Evolutionary conservation across 2,888 invertebrate genomes (phyloP).

Genomic region (Cenopis cana): DNA sequence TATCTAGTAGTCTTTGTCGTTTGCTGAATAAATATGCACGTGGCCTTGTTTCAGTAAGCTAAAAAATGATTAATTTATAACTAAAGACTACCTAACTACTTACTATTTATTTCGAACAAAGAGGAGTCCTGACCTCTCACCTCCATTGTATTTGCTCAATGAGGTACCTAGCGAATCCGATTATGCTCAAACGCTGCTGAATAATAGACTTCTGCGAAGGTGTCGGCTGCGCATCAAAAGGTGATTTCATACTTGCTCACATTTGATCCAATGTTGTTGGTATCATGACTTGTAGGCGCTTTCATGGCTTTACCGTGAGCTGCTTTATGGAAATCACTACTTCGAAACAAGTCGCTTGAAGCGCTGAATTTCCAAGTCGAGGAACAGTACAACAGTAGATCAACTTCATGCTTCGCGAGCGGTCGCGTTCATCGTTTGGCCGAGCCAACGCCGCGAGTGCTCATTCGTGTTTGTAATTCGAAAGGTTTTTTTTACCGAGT

Average conservation of each 20-base stretch:
- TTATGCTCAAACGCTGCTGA: constrained; percentile 17
- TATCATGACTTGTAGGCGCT: constrained; percentile 54
- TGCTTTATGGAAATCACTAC: constrained; percentile 41
- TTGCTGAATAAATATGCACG: constrained; percentile 36
- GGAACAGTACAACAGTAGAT: constrained; percentile 60
- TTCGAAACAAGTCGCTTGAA: constrained; percentile 53
- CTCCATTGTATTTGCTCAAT: constrained; percentile 38
- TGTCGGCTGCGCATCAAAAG: constrained; percentile 34
- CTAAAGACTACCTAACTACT: constrained; percentile 25
- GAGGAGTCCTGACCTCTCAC: constrained; percentile 27
- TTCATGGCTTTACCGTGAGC: constrained; percentile 48
- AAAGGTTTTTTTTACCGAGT: constrained; percentile 33
- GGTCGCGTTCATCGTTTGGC: constrained; percentile 60
- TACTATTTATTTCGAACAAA: constrained; percentile 38
- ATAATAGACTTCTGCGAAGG: constrained; percentile 29
- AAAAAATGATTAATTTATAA: constrained; percentile 23
- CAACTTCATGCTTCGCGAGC: constrained; percentile 63
- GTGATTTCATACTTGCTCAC: constrained; percentile 43
- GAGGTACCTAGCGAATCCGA: not conserved
- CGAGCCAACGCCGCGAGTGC: constrained; percentile 58
- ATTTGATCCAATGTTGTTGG: constrained; percentile 48
- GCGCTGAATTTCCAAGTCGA: constrained; percentile 59
- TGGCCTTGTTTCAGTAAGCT: constrained; percentile 40
- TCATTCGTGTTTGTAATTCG: constrained; percentile 53
- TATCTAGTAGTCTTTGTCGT: constrained; percentile 36